Evolutionary conservation across 2,113 vertebrate genomes (phyloP), one percentile per base, ranked within the genome.

Genomic region (Ptilonorhynchus violaceus): DNA sequence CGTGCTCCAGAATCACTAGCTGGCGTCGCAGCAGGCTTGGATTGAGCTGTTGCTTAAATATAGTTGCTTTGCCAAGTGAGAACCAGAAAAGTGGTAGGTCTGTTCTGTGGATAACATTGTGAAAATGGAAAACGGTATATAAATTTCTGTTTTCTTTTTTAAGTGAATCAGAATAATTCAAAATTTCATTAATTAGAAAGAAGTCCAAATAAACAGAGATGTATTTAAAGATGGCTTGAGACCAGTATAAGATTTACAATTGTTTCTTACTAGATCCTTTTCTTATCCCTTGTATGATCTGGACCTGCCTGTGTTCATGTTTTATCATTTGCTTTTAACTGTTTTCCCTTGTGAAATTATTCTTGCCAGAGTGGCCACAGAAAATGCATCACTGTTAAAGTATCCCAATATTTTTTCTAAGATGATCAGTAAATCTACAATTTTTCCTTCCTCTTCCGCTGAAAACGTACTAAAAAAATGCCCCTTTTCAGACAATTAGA

Each of bases 1-100:
- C 3, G 10, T 91, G 70, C 17, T 58, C 13, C 8, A 78, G 28
- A 70, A 66, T 80, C 27, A 22, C 8, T 70, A 20, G 33, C 23
- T 77, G 55, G 49, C 35, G 22, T 37, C 1, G 0, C 15, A 64
- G 16, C 20, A 75, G 74, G 7, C 41, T 31, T 39, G 33, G 33
- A 33, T 13, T 18, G 14, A 88, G 35, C 13, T 35, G 15, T 47
- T 50, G 31, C 22, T 75, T 58, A 56, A 74, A 39, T 41, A 44
- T 0, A 39, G 17, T 49, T n/a, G 3, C 8, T 33, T 56, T 66
- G 21, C 13, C 37, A 56, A 39, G 30, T 33, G 10, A 70, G 39
- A 33, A 21, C 3, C 1, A 1, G 14, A 23, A 13, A 67, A 64
- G 21, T 9, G 31, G 2, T 58, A 12, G 5, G 15, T 14, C 53